Percentiles rank a stretch among this genome's conserved stretches.
Evolutionary conservation across 2,888 invertebrate genomes (phyloP).

Genomic region (Hoplodrina blanda): DNA sequence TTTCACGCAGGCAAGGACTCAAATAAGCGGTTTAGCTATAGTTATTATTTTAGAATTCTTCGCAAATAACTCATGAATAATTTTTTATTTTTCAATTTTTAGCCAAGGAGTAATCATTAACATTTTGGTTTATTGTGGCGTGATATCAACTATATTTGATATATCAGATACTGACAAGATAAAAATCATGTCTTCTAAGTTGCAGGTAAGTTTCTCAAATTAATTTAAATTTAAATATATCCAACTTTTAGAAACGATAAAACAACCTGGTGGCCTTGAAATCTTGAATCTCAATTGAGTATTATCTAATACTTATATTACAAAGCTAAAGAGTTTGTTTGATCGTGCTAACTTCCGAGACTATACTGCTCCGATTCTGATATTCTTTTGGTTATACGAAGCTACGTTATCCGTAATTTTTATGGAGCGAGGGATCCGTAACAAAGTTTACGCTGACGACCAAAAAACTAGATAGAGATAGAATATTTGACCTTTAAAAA

Average conservation of each 20-base stretch:
- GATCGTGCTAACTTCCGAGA: too few relatives aligned
- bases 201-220: constrained; percentile 91
- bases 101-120: constrained; percentile 98
- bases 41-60: background rate
- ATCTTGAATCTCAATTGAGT: constrained; percentile 4
- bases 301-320: background rate
- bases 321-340: too few relatives aligned
- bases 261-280: constrained; percentile 39
- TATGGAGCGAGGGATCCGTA: too few relatives aligned
- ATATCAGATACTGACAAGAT: constrained; percentile 92
- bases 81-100: constrained; percentile 60
- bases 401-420: too few relatives aligned
- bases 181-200: constrained; percentile 94
- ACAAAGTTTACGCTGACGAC: too few relatives aligned
- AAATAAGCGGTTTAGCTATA: too few relatives aligned
- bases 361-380: too few relatives aligned
- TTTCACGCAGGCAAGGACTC: too few relatives aligned
- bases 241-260: background rate
- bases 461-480: too few relatives aligned
- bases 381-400: too few relatives aligned
- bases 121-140: constrained; percentile 95
- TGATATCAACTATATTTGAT: constrained; percentile 94
- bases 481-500: constrained; percentile 4
- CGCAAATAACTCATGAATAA: constrained; percentile 5
- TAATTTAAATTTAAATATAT: constrained; percentile 24